Base-by-base conservation (phyloP, 2,113 vertebrate species). In the Cynocephalus volans region DNA sequence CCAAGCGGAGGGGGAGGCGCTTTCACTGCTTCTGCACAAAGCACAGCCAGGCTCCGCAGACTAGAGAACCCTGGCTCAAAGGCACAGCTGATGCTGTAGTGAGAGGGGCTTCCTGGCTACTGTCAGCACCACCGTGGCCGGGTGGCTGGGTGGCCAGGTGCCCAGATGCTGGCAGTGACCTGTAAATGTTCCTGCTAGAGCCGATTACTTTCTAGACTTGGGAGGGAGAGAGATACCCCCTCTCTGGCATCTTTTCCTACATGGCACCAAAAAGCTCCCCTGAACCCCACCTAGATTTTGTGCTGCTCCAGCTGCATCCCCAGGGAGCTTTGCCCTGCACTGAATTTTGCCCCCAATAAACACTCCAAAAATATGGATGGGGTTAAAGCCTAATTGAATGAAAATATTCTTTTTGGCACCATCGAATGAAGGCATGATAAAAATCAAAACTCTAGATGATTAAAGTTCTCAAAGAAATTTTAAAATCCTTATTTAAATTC, bases 381-480 rank as follows among this genome's bases (percentile, higher is more conserved):
- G 2, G 28, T 75, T 45, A 96, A 91, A 79, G 45, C 18, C 60
- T 64, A 58, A 60, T 3, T 77, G 67, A 81, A 90, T 86, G 52
- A 76, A 90, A 82, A 60, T 33, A 81, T 58, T 12, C 36, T 76
- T 96, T 96, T 41, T 94, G 72, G 52, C 45, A 54, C 36, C 19
- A 67, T 96, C 36, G 70, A 87, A 87, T 62, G 69, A 82, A 90
- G 67, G 75, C 45, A 45, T 24, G 75, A 85, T 13, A 77, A 79
- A 96, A 83, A 65, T 50, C 5, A 93, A 90, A 95, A 85, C 28
- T 81, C 60, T 56, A 69, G 41, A 24, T 72, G 48, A 73, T 93
- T 65, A 50, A 45, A 88, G 60, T 80, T 18, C n/a, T 84, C 72
- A 80, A 76, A 91, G 41, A 93, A 90, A 84, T 91, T 48, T 85